A percentile compares a stretch with the other conserved stretches of the same genome.
phyloP scores from a whole-genome alignment of 2,113 vertebrate species.

The Macaca mulatta region DNA sequence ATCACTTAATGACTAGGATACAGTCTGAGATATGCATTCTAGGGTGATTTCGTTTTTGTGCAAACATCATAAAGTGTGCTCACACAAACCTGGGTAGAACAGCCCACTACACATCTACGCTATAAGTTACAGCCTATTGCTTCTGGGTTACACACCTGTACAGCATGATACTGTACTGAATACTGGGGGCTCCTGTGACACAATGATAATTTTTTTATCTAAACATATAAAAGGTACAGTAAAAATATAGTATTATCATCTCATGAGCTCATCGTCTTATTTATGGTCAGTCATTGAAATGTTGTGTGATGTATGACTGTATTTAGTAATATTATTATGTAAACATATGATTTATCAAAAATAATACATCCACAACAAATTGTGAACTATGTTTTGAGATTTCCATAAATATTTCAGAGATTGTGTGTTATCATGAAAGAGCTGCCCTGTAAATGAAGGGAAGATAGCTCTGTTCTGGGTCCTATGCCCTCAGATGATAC shows the following conservation, averaged over 20 bases:
- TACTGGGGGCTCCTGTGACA: background rate
- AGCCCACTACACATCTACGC: background rate
- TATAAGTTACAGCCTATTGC: background rate
- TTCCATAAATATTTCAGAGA: background rate
- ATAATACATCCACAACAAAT: background rate
- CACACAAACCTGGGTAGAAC: background rate
- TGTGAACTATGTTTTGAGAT: background rate
- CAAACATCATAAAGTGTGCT: background rate
- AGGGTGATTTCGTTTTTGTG: background rate
- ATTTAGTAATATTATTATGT: background rate
- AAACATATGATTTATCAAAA: background rate
- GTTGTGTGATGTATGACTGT: background rate
- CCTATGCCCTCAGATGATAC: background rate
- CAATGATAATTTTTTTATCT: background rate
- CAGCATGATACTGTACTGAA: background rate
- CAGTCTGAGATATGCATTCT: background rate
- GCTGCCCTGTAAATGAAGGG: background rate
- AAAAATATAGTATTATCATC: background rate
- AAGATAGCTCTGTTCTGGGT: background rate
- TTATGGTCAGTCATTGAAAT: background rate
- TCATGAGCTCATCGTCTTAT: background rate
- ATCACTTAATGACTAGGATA: background rate
- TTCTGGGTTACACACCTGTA: background rate
- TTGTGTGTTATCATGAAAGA: background rate
- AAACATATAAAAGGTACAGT: background rate